Conservation (phyloP, 2,797 vertebrate species). For the Falco rusticolus region DNA sequence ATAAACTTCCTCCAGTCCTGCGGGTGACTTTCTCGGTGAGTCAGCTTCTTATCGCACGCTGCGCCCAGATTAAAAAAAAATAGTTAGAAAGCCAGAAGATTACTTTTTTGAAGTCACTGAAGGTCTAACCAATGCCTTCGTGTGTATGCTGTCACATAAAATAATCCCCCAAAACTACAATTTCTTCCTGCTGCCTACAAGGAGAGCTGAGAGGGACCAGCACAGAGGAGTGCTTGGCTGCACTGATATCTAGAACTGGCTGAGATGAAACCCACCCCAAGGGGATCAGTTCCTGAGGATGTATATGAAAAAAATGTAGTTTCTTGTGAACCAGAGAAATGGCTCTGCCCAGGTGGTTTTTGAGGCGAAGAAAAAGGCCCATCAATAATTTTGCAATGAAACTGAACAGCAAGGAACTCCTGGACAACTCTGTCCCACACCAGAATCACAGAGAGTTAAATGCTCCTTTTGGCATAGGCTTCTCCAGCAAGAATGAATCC, state of each 20-base stretch:
- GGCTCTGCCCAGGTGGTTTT: background rate
- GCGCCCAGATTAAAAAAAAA: background rate
- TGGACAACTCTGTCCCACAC: background rate
- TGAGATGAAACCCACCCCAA: background rate
- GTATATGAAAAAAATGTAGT: background rate
- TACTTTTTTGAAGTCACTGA: background rate
- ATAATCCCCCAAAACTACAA: background rate
- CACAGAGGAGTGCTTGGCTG: background rate
- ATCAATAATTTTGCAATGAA: background rate
- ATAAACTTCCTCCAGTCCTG: background rate
- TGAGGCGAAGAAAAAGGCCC: background rate
- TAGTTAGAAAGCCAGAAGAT: background rate
- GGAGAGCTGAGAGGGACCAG: background rate
- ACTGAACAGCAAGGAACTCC: background rate
- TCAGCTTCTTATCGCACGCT: background rate
- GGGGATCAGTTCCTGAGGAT: background rate
- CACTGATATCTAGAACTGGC: background rate
- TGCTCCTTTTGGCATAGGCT: background rate
- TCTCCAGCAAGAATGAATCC: background rate
- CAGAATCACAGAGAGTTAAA: background rate
- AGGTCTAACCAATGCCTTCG: background rate
- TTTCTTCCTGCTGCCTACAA: background rate
- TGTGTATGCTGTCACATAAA: background rate
- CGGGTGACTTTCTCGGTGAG: background rate
- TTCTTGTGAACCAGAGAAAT: background rate